These are phyloP conservation scores for Oophaga pumilio DNA, from an alignment of 2,113 vertebrate species.

Conservation along the genomic window DNA sequence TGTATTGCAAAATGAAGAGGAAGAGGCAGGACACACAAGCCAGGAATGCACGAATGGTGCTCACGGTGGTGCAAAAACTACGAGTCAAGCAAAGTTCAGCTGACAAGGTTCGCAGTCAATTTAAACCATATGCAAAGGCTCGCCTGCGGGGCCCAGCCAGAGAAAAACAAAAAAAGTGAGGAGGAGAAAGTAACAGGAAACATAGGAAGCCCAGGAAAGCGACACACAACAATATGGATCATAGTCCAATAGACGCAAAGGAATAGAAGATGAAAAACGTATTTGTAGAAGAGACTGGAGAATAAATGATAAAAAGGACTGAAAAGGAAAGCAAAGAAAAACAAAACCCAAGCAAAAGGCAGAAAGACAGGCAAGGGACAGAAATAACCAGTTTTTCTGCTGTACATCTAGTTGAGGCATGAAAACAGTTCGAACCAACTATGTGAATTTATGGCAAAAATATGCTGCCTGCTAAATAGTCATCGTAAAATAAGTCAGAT, in stretches of 20 bases:
- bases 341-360: neutral
- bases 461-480: neutral
- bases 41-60: slow-evolving; percentile 42
- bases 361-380: neutral
- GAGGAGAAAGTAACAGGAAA: neutral
- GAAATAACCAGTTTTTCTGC: neutral
- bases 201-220: neutral
- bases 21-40: slow-evolving; percentile 19
- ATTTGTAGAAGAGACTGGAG: too few relatives aligned
- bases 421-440: neutral
- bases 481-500: neutral
- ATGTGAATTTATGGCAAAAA: neutral
- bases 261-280: neutral
- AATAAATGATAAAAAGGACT: neutral
- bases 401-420: neutral
- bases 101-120: slow-evolving; percentile 53
- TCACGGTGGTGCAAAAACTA: slow-evolving; percentile 38
- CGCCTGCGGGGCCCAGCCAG: slow-evolving; percentile 39
- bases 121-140: slow-evolving; percentile 57
- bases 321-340: neutral
- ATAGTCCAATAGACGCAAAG: neutral
- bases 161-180: neutral
- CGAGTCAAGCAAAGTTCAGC: slow-evolving; percentile 56
- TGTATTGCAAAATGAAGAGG: slow-evolving; percentile 28
- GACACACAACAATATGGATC: neutral